phyloP scores from a whole-genome alignment of 2,888 invertebrate species.

The Hydropsyche betteni region DNA sequence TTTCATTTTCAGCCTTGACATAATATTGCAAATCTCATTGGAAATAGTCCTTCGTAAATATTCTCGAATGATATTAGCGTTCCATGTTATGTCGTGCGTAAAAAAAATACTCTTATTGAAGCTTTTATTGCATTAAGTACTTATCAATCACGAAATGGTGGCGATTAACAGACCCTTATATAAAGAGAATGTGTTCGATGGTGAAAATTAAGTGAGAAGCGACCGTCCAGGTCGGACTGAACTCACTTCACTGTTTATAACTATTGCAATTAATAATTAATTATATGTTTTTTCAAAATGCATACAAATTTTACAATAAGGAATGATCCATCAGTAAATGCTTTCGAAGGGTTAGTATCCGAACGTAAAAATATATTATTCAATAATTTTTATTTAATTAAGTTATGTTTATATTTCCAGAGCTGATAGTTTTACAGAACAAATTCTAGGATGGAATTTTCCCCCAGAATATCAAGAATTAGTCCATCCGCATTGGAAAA shows the following conservation, averaged over 20 bases:
- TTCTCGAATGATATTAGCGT: too few species aligned
- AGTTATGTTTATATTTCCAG: constrained; percentile 9
- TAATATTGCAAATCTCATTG: constrained; percentile 2
- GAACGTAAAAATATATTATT: background rate
- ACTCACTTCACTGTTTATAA: constrained; percentile 61
- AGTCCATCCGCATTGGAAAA: constrained; percentile 76
- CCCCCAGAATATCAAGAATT: constrained; percentile 72
- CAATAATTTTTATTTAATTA: background rate
- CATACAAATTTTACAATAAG: constrained; percentile 6
- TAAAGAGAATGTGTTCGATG: constrained; percentile 37
- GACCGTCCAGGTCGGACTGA: constrained; percentile 63
- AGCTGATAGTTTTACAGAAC: constrained; percentile 55
- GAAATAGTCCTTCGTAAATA: background rate
- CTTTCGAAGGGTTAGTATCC: constrained; percentile 1
- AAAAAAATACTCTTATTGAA: background rate
- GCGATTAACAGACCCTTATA: constrained; percentile 33
- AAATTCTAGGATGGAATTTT: constrained; percentile 74
- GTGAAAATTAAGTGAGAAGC: constrained; percentile 63
- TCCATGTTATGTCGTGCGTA: background rate
- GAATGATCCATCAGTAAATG: constrained; percentile 6
- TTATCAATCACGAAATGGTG: constrained; percentile 59
- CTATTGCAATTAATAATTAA: background rate
- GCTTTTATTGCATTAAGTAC: constrained; percentile 67
- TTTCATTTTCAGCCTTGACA: constrained; percentile 17
- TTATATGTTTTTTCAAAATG: constrained; percentile 4